Evolutionary conservation across 2,888 invertebrate species (phyloP), one percentile per base, ranked within the genome.

Genomic region (Drosophila sordidapex): DNA sequence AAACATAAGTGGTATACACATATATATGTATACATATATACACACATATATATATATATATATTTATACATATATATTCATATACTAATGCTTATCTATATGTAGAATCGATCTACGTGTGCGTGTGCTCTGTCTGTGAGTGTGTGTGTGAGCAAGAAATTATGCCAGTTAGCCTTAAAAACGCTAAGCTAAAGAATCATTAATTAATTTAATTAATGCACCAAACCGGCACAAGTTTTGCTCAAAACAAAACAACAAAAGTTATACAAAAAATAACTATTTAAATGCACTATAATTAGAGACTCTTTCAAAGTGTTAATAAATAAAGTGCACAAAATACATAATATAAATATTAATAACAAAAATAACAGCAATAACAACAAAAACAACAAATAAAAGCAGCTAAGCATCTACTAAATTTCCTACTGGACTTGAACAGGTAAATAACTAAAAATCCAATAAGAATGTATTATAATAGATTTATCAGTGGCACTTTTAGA

Each of bases 181-280:
- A 4, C 46, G 46, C 77, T 58, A 49, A 79, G 67, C 51, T 66
- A 64, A 66, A 69, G 63, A 64, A 68, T 68, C 52, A 65, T 54
- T 53, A 69, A 72, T 63, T 53, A 71, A 70, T 74, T 78, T 53
- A 75, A 70, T 74, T 78, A 72, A 76, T 61, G 58, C 51, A 69
- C 36, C 58, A 74, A 81, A 81, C 58, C 69, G 65, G 79, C 79
- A 81, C 74, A 88, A 85, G 74, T 87, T 85, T 78, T 80, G 89
- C 81, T 86, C 69, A 85, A 80, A 76, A 67, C 58, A 73, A 84
- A 75, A 68, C 53, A 53, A 49, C 40, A 66, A 69, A 63, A 62
- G 62, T 66, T 56, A 68, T 66, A 35, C 27, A 51, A 21, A 76
- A 59, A 52, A 61, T 48, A 68, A 70, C 71, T 68, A 70, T 36